Percentiles rank a stretch among this genome's conserved stretches.
These are phyloP conservation scores for Eulacestoma nigropectus DNA, from an alignment of 2,113 vertebrate genomes.

Conservation along the genomic window DNA sequence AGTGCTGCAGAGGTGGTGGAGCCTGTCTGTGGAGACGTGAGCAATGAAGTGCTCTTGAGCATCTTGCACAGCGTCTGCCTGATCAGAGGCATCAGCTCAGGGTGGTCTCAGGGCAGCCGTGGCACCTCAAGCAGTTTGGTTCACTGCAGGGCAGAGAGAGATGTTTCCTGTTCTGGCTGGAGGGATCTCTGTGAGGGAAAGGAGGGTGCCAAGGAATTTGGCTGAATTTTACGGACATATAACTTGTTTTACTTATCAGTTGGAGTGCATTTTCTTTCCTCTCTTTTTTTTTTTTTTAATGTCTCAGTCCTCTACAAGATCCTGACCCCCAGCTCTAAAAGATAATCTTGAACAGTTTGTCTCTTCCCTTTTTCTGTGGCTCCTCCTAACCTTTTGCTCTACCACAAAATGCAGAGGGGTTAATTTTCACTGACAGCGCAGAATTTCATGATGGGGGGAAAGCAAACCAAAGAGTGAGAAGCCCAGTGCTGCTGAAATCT, in stretches of 20 bases:
- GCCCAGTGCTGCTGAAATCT: neutral
- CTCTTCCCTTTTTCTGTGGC: neutral
- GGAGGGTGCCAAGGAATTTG: neutral
- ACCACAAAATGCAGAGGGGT: neutral
- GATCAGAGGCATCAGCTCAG: neutral
- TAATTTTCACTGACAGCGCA: conserved; percentile 14
- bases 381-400: neutral
- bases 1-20: neutral
- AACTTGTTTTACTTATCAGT: neutral
- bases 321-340: neutral
- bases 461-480: neutral
- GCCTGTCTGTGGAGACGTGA: neutral
- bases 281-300: neutral
- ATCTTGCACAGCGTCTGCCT: accelerated
- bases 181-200: neutral
- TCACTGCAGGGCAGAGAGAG: neutral
- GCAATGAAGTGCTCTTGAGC: neutral
- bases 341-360: neutral
- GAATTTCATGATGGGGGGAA: neutral
- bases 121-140: neutral
- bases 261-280: neutral
- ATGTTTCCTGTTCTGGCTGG: neutral
- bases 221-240: neutral
- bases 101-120: neutral
- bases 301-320: neutral